Base-by-base conservation (phyloP, 2,888 invertebrate genomes). In the Scaptomyza polygonia region DNA sequence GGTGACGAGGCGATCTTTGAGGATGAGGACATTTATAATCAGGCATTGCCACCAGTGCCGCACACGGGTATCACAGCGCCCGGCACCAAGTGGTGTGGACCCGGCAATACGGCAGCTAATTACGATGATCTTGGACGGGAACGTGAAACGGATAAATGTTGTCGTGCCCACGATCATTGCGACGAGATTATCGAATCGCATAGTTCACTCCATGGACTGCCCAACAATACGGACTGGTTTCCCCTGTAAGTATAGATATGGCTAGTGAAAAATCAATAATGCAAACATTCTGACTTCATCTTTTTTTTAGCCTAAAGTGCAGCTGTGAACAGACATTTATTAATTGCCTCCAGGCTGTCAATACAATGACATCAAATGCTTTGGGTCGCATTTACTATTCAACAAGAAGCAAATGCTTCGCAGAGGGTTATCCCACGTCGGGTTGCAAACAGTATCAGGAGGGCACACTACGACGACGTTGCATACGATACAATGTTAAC, bases 1-100 rank as follows among this genome's bases (percentile, higher is more conserved):
- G 57, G 72, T 34, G 91, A 91, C 12, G 89, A 90, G 43, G 89
- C 91, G 6, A 89, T 91, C 42, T 91, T 91, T 43, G 91, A 91
- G 63, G 91, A 91, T 25, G 91, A 91, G 59, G 91, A 91, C 44
- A 91, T 91, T 32, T 91, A 90, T 61, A 88, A 82, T 39, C 82
- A 84, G 51, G 90, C 90, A 0, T 55, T 91, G 47, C 90, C 90
- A 1, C 83, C 90, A 5, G 70, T 85, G n/a, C 72, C 81, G 0
- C 73, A 80, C 9, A 83, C 87, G 0, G 90, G 90, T 3, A 77
- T 90, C 21, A 91, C 90, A 3, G 88, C 78, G 12, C 91, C 97
- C 0, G 97, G 97, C 9, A 97, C 97, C 0, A 96, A 97, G 89
- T 98, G 98, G 97, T 98, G 98, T 91, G 98, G 98, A 16, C 95